Conservation (phyloP, 2,797 vertebrate genomes). For the Alca torda region DNA sequence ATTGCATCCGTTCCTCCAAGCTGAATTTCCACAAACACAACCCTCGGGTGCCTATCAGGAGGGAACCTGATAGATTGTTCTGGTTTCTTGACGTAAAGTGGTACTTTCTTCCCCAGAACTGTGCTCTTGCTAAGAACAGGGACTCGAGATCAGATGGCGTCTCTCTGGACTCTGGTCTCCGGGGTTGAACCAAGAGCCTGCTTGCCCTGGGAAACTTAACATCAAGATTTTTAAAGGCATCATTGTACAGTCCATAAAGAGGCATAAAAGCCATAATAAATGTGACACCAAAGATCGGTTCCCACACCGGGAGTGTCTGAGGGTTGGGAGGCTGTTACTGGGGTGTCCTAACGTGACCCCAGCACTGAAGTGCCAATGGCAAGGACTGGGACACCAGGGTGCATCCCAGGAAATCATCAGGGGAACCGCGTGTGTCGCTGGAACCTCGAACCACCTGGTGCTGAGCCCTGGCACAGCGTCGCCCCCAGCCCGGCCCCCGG, state of each 20-base stretch:
- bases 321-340: background rate
- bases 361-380: rapidly evolving
- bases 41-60: background rate
- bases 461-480: background rate
- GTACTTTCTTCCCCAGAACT: background rate
- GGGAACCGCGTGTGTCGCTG: rapidly evolving
- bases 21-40: background rate
- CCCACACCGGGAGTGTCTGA: background rate
- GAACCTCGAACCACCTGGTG: background rate
- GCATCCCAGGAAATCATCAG: background rate
- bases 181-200: background rate
- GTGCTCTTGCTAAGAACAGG: background rate
- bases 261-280: background rate
- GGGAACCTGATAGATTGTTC: background rate
- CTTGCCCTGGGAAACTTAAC: background rate
- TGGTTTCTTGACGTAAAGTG: background rate
- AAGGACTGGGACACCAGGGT: background rate
- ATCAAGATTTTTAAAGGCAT: background rate
- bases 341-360: background rate
- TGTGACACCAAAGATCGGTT: background rate
- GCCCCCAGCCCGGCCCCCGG: too few species aligned
- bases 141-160: rapidly evolving
- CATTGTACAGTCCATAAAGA: background rate
- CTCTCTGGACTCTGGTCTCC: background rate
- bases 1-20: background rate